Conservation (phyloP, 2,797 vertebrate genomes). For the Platalea minor region DNA sequence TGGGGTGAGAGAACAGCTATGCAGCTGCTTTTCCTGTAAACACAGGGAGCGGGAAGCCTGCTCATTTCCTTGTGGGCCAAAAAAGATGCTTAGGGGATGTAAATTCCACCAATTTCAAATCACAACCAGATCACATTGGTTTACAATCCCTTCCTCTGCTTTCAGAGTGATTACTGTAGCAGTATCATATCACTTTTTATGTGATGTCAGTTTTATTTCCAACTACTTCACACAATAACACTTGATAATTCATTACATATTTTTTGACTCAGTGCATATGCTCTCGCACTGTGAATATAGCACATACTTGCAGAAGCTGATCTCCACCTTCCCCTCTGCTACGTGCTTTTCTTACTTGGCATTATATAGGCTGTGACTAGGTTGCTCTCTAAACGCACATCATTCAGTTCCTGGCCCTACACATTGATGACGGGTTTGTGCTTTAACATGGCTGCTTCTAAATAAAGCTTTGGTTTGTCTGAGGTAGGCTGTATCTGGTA, state of each 20-base stretch:
- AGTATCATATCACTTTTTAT: neutral
- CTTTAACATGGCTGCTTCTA: neutral
- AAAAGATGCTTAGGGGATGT: neutral
- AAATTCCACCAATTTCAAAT: neutral
- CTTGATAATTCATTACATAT: neutral
- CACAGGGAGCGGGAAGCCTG: neutral
- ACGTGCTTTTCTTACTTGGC: neutral
- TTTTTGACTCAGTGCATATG: neutral
- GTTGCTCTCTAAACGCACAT: neutral
- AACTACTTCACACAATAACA: neutral
- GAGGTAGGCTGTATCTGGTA: neutral
- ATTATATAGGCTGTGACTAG: neutral
- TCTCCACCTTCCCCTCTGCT: neutral
- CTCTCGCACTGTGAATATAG: neutral
- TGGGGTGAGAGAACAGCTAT: neutral
- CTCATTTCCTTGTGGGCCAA: neutral
- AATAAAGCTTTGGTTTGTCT: neutral
- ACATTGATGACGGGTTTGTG: rapidly evolving
- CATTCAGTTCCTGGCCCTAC: neutral
- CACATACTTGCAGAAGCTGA: neutral
- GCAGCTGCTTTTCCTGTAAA: neutral
- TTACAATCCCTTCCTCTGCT: neutral
- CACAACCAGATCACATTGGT: neutral
- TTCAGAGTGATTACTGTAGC: neutral
- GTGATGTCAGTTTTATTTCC: neutral